Conservation (phyloP, 1,140 invertebrate genomes). For the Drosophila eugracilis region DNA sequence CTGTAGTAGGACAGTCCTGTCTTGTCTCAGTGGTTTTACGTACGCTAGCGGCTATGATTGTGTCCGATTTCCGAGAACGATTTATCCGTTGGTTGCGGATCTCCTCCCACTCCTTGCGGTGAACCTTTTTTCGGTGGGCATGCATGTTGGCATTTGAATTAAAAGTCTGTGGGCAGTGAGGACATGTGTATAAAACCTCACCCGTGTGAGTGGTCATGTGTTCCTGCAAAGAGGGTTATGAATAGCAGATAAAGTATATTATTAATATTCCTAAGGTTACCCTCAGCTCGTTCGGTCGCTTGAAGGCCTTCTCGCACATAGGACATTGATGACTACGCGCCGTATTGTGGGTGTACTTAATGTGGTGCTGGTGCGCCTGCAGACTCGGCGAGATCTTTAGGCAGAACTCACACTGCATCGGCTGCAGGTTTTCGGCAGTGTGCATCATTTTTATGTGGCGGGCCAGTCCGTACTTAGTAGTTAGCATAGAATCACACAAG, state of each 20-base stretch:
- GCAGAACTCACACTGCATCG: conserved; percentile 66
- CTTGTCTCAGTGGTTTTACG: conserved; percentile 62
- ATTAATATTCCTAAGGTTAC: conserved; percentile 19
- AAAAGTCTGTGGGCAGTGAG: conserved; percentile 79
- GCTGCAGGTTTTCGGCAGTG: conserved; percentile 61
- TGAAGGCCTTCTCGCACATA: conserved; percentile 79
- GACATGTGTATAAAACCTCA: conserved; percentile 79
- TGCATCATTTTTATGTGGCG: conserved; percentile 79
- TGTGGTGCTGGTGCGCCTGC: conserved; percentile 66
- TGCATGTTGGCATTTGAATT: conserved; percentile 83
- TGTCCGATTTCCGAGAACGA: conserved; percentile 38
- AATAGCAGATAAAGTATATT: neutral
- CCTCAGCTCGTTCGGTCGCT: conserved; percentile 55
- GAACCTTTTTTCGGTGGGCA: conserved; percentile 76
- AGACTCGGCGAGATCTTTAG: conserved; percentile 69
- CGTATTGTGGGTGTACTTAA: conserved; percentile 70
- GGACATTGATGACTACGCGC: conserved; percentile 61
- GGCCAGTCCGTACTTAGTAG: conserved; percentile 69
- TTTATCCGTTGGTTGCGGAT: conserved; percentile 34
- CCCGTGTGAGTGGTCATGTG: conserved; percentile 82
- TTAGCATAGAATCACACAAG: conserved; percentile 65
- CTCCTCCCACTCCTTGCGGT: conserved; percentile 79
- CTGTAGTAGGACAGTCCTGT: too few relatives aligned
- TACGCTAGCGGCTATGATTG: conserved; percentile 62
- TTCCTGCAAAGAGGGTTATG: conserved; percentile 47